A percentile compares a stretch with the other conserved stretches of the same genome.
phyloP scores from a whole-genome alignment of 1,140 invertebrate species.

The Ceratosolen fusciceps region DNA sequence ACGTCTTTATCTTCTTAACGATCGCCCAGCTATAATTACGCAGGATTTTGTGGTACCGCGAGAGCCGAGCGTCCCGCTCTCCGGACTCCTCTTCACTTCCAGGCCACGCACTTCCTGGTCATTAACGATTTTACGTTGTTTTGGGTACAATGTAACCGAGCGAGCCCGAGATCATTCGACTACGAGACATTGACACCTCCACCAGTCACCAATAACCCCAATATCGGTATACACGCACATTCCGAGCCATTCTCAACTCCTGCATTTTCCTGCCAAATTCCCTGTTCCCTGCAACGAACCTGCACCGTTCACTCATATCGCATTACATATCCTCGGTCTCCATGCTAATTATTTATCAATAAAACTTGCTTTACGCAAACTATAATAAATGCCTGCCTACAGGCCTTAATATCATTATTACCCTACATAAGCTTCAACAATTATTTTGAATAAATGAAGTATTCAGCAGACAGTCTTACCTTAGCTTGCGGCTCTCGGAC shows the following conservation, averaged over 20 bases:
- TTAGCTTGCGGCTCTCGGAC: background rate
- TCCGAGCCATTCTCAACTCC: background rate
- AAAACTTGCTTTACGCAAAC: background rate
- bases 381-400: background rate
- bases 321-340: background rate
- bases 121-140: conserved; percentile 49
- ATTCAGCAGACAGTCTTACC: background rate
- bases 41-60: conserved; percentile 53
- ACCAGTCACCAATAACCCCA: too few relatives aligned
- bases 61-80: conserved; percentile 11
- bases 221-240: background rate
- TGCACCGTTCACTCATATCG: background rate
- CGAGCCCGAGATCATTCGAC: background rate
- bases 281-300: background rate
- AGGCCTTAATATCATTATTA: background rate
- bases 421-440: background rate
- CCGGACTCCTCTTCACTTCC: conserved; percentile 55
- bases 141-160: background rate
- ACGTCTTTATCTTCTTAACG: conserved; percentile 49
- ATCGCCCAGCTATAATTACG: conserved; percentile 61
- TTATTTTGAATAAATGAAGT: conserved; percentile 1
- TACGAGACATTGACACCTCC: background rate
- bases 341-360: background rate
- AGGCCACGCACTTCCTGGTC: conserved; percentile 50
- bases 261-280: background rate